These are phyloP conservation scores for Myotis brandtii DNA, from an alignment of 2,113 vertebrate genomes.

Conservation along the genomic window DNA sequence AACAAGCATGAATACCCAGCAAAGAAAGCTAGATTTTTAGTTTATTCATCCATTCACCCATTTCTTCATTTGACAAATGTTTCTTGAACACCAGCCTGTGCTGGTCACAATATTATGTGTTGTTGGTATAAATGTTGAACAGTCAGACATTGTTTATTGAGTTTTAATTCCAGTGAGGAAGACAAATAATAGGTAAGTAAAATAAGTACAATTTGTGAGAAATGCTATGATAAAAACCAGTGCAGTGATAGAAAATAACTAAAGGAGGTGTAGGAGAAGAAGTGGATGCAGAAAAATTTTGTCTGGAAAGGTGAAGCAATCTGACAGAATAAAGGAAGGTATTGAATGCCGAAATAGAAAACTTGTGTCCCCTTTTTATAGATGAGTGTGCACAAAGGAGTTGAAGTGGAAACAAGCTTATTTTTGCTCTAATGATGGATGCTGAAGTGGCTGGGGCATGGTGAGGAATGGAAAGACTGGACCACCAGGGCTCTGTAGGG, in stretches of 20 bases:
- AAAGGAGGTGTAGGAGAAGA: background rate
- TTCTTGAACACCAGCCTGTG: background rate
- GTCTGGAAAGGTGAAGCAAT: background rate
- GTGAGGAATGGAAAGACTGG: accelerated
- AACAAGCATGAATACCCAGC: background rate
- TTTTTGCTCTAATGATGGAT: background rate
- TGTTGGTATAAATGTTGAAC: background rate
- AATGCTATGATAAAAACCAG: background rate
- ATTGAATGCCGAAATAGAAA: background rate
- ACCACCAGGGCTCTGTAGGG: too few species aligned
- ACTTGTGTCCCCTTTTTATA: background rate
- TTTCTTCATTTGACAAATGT: background rate
- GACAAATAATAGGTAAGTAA: background rate
- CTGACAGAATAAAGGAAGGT: background rate
- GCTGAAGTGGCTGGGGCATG: accelerated
- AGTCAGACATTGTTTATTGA: background rate
- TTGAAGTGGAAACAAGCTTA: background rate
- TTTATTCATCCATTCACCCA: background rate
- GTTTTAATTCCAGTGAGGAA: background rate
- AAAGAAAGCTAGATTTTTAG: background rate
- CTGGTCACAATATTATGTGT: background rate
- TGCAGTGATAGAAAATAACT: background rate
- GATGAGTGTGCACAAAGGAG: background rate
- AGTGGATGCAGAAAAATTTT: background rate
- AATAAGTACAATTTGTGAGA: background rate